These are phyloP conservation scores for Spermophilus dauricus DNA, from an alignment of 2,113 vertebrate species.

Conservation along the genomic window DNA sequence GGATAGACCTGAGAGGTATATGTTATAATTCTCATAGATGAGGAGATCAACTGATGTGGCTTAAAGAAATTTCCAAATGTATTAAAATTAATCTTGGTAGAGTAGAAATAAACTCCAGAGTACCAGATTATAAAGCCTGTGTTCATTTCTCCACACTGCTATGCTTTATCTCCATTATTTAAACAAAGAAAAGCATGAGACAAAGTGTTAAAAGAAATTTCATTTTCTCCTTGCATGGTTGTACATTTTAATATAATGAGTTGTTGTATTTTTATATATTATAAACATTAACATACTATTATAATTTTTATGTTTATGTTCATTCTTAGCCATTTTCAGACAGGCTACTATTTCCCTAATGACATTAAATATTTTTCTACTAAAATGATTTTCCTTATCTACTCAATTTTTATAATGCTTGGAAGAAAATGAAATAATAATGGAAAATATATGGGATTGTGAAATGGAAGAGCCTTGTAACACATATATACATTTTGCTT, in stretches of 20 bases:
- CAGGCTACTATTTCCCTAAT: constrained; percentile 52
- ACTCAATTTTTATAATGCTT: constrained; percentile 68
- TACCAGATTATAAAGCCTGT: neutral
- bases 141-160: neutral
- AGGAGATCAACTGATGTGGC: neutral
- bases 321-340: constrained; percentile 58
- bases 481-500: neutral
- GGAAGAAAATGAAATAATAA: constrained; percentile 60
- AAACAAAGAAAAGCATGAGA: neutral
- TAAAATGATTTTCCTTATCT: constrained; percentile 63
- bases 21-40: neutral
- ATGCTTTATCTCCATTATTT: neutral
- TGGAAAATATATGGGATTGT: neutral
- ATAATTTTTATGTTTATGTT: constrained; percentile 66
- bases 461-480: neutral
- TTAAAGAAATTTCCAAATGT: neutral
- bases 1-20: neutral
- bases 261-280: constrained; percentile 46
- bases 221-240: neutral
- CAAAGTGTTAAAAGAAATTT: neutral
- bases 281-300: constrained; percentile 61
- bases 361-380: constrained; percentile 65
- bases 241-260: constrained; percentile 41
- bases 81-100: neutral
- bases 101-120: neutral